Evolutionary conservation across 2,113 vertebrate species (phyloP).

Genomic region (Typhlomys cinereus): DNA sequence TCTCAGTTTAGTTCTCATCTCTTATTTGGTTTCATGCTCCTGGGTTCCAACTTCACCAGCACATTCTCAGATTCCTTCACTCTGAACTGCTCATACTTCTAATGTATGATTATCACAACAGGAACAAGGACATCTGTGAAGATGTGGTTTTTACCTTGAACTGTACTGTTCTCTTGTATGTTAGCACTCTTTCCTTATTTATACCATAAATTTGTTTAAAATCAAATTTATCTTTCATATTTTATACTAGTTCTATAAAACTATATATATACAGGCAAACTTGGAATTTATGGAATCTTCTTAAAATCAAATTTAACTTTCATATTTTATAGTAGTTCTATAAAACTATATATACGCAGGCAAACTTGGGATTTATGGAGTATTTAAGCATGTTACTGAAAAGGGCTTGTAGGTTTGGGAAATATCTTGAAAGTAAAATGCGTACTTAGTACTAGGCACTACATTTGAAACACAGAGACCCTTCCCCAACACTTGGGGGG

Average conservation of each 20-base stretch:
- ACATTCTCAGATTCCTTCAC: not conserved
- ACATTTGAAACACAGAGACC: not conserved
- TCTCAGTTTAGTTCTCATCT: not conserved
- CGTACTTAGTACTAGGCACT: not conserved
- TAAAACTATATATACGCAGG: not conserved
- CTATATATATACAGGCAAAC: not conserved
- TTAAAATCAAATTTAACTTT: too few relatives aligned
- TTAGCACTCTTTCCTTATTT: not conserved
- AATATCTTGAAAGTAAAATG: not conserved
- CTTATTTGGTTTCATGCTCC: not conserved
- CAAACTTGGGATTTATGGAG: not conserved
- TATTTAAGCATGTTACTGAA: not conserved
- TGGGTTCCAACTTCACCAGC: not conserved
- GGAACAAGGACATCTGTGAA: not conserved
- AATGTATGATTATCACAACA: not conserved
- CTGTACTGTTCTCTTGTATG: not conserved
- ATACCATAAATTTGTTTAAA: not conserved
- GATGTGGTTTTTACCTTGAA: not conserved
- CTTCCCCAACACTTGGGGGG: too few relatives aligned
- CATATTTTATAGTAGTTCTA: too few relatives aligned
- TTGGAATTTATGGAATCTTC: not conserved
- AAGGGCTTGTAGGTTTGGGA: not conserved
- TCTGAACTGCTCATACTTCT: not conserved
- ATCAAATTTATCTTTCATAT: not conserved
- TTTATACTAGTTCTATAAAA: not conserved